These are phyloP conservation scores for Gobius niger DNA, from an alignment of 2,113 vertebrate genomes.

Conservation along the genomic window DNA sequence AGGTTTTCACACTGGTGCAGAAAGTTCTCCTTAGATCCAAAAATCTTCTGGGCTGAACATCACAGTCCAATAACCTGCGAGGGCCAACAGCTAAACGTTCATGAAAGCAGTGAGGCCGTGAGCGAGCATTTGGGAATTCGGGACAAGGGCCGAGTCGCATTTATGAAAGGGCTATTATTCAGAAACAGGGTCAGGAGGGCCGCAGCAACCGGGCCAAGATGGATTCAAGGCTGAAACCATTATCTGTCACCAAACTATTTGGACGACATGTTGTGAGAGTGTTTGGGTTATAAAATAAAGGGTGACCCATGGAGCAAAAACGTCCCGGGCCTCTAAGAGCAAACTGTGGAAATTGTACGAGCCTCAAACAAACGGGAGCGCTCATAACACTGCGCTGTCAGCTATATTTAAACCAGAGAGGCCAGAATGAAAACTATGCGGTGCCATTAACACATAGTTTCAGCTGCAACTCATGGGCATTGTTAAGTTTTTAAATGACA, in stretches of 20 bases:
- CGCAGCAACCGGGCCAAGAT: conserved; percentile 33
- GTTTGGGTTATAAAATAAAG: conserved; percentile 5
- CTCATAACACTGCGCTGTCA: conserved; percentile 11
- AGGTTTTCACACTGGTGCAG: background rate
- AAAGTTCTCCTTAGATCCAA: background rate
- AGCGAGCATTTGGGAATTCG: conserved; percentile 27
- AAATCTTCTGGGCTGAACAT: conserved; percentile 1
- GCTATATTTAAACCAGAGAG: conserved; percentile 3
- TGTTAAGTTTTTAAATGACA: background rate
- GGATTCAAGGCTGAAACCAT: conserved; percentile 23
- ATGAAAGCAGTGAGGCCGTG: conserved; percentile 19
- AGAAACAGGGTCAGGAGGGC: conserved; percentile 44
- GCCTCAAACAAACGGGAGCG: conserved; percentile 33
- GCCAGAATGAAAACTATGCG: conserved; percentile 2
- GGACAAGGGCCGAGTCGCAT: conserved; percentile 28
- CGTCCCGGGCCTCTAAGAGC: conserved; percentile 30
- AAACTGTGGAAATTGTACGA: conserved; percentile 34
- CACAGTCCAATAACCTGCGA: background rate
- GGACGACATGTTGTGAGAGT: background rate
- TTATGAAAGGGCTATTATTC: conserved; percentile 59
- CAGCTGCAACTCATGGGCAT: background rate
- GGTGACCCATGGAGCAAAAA: background rate
- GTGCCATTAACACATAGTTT: background rate
- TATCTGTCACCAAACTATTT: background rate
- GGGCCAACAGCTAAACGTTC: conserved; percentile 17